phyloP scores from a whole-genome alignment of 92 coral and sea anemone genomes.

The Palythoa heliodiscus region DNA sequence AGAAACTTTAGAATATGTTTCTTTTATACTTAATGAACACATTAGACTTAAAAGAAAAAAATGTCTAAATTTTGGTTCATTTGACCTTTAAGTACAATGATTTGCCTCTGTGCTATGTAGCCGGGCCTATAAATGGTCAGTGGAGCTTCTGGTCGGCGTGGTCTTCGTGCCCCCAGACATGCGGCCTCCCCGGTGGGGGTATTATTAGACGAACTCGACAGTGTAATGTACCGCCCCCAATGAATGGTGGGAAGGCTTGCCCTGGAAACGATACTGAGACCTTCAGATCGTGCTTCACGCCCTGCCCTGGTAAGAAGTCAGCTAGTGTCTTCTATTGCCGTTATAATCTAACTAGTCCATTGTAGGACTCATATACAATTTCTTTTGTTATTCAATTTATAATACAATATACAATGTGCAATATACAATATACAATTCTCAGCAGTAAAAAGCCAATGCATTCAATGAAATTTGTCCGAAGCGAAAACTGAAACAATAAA shows the following conservation, averaged over 20 bases:
- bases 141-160: slow-evolving; percentile 89
- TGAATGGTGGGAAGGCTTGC: slow-evolving; percentile 92
- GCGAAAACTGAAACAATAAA: too few relatives aligned
- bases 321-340: background rate
- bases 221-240: slow-evolving; percentile 87
- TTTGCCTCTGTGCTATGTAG: slow-evolving; percentile 37
- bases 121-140: slow-evolving; percentile 87
- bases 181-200: slow-evolving; percentile 86
- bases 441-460: too few relatives aligned
- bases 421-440: too few relatives aligned
- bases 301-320: slow-evolving; percentile 83
- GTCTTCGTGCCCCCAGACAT: slow-evolving; percentile 77
- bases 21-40: too few relatives aligned
- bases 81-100: background rate
- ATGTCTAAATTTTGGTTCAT: too few relatives aligned
- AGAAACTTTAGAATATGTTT: too few relatives aligned
- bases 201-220: slow-evolving; percentile 69
- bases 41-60: too few relatives aligned
- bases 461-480: too few relatives aligned
- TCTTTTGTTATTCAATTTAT: too few relatives aligned
- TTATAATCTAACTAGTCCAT: background rate
- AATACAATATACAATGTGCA: too few relatives aligned
- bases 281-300: slow-evolving; percentile 70
- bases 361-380: too few relatives aligned
- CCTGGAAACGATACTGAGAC: slow-evolving; percentile 77